phyloP scores from a whole-genome alignment of 2,797 vertebrate genomes.

The Pachyuromys duprasi region DNA sequence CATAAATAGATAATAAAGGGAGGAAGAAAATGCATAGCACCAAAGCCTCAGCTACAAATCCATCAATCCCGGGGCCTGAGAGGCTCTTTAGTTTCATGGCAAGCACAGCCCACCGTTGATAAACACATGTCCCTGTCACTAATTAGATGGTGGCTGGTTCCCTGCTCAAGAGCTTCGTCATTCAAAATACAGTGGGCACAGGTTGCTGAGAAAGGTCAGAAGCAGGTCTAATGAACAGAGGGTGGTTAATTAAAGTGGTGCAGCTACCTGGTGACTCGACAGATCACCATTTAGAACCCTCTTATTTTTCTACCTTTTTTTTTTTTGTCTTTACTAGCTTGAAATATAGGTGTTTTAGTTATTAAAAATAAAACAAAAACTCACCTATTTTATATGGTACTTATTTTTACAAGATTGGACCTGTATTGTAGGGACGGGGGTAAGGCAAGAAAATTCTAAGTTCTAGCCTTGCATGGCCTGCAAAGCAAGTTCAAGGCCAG shows the following conservation, averaged over 20 bases:
- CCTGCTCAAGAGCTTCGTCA: fast-evolving
- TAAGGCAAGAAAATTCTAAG: background rate
- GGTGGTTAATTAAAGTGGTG: background rate
- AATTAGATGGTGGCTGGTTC: background rate
- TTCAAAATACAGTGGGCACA: background rate
- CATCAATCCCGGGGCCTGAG: fast-evolving
- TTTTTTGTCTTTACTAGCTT: background rate
- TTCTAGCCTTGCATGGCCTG: background rate
- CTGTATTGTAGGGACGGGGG: background rate
- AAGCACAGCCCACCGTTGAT: background rate
- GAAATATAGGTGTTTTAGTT: background rate
- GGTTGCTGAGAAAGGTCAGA: background rate
- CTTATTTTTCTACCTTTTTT: background rate
- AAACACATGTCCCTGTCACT: background rate
- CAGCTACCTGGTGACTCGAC: background rate
- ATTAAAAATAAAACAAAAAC: background rate
- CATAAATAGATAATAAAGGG: background rate
- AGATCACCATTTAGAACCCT: background rate
- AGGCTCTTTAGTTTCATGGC: background rate
- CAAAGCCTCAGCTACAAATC: background rate
- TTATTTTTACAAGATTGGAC: background rate
- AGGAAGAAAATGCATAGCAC: background rate
- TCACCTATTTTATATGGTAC: background rate
- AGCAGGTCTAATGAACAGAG: background rate
- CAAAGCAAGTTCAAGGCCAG: background rate